Base-by-base conservation (phyloP, 92 coral and sea anemone species). In the Siderastrea radians region DNA sequence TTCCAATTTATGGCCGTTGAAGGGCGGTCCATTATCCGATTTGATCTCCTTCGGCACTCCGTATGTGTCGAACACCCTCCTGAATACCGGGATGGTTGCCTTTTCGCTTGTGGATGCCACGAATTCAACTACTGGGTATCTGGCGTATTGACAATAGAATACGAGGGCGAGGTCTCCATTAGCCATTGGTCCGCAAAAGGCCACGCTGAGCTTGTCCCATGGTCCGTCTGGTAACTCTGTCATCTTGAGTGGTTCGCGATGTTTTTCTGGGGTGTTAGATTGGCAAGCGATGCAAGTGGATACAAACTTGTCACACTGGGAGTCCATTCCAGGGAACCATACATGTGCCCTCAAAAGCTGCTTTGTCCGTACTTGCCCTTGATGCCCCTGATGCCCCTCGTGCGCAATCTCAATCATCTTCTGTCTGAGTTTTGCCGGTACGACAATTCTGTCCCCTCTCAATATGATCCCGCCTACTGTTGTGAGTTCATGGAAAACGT, bases 1-100 rank as follows among this genome's bases (percentile, higher is more conserved):
- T 26, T 26, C 38, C 0, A 26, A 26, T 26, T 26, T 26, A 26
- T 54, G 47, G 72, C 86, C 49, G 68, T 80, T 87, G 38, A 87
- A 87, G 61, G 91, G 86, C 9, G 91, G 75, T 50, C 91, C 86
- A 60, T 80, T 87, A 16, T 88, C 87, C 55, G 53, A 80, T 82
- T 86, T 78, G 15, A 68, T 51, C 77, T 49, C 78, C 17, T 86
- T 79, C 16, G 58, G 90, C 1, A 70, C 77, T 71, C 77, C 84
- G 75, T 51, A 86, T 44, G 75, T 77, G 61, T 62, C 82, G 60
- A 86, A 86, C 66, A 86, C 82, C 77, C 66, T 86, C 58, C 62
- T 79, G 63, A 77, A 64, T 72, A 47, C 72, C 1, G 85, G 78
- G 6, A 77, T 53, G 53, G 82, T 79, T 52, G 66, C 81, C 78